A percentile compares a stretch with the other conserved stretches of the same genome.
These are phyloP conservation scores for Sarcophaga carnaria DNA, from an alignment of 2,888 invertebrate genomes.

Conservation along the genomic window DNA sequence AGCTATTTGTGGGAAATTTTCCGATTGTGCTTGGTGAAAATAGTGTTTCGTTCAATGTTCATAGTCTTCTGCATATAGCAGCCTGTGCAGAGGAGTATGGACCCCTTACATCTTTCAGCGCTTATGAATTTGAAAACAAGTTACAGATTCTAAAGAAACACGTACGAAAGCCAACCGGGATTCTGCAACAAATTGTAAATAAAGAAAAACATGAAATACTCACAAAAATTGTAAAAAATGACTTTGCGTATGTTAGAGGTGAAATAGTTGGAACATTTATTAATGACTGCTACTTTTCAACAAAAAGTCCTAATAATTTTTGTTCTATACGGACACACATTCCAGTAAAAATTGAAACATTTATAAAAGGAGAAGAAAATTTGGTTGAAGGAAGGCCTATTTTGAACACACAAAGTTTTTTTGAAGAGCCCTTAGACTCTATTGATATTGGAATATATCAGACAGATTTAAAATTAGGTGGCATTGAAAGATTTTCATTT, in stretches of 20 bases:
- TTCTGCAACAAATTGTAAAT: conserved; percentile 31
- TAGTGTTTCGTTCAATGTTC: neutral
- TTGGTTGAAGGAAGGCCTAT: conserved; percentile 36
- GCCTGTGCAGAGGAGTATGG: conserved; percentile 37
- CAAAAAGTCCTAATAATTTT: too few species aligned
- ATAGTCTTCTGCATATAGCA: conserved; percentile 30
- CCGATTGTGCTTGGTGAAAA: conserved; percentile 28
- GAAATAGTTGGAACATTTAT: too few species aligned
- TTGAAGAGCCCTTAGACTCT: too few species aligned
- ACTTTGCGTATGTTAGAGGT: neutral
- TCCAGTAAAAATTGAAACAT: conserved; percentile 28
- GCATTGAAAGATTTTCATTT: too few species aligned
- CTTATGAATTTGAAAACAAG: conserved; percentile 32
- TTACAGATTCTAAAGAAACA: conserved; percentile 37
- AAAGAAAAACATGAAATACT: conserved; percentile 18
- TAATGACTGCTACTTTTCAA: too few species aligned
- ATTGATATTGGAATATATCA: neutral
- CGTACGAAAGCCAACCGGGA: conserved; percentile 30
- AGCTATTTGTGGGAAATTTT: conserved; percentile 47
- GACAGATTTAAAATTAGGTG: too few species aligned
- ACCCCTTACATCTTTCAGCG: conserved; percentile 15
- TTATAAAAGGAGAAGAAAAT: neutral
- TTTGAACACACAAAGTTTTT: conserved; percentile 1
- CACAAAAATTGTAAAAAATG: conserved; percentile 8
- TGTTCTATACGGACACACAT: neutral